Base-by-base conservation (phyloP, 2,797 vertebrate species). In the Siniperca obscura region DNA sequence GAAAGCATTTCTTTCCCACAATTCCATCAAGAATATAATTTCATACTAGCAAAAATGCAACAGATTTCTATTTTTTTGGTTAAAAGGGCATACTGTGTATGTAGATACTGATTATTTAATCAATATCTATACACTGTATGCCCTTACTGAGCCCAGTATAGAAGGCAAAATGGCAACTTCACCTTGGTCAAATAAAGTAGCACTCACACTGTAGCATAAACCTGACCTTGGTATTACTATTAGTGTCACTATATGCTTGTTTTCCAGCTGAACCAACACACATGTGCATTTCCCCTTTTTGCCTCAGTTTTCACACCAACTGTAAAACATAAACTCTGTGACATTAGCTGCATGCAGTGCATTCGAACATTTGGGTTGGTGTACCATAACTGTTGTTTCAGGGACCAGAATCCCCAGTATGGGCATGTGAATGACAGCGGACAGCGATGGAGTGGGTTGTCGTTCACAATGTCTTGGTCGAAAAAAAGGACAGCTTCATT, bases 1-100 rank as follows among this genome's bases (percentile, higher is more conserved):
- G 67, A 76, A 83, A 60, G 38, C n/a, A 78, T 85, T 87, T 74
- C 57, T 81, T 84, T 30, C 27, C 8, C 57, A 82, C 57, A 44
- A 76, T 80, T 88, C 80, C 65, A 76, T 60, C 74, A 69, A 66
- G 38, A 81, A 34, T 64, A 36, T 59, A 13, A 70, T 79, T 87
- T 64, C 9, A 64, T 27, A 50, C 14, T 44, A 67, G 60, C 7
- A 57, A 68, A 74, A 69, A 70, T 52, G n/a, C 38, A 75, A 38
- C 56, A 67, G 9, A 77, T 40, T 48, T 70, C 2, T 3, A 3
- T 1, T 27, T 34, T 67, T 64, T 25, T 42, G 2, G 1, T 52
- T 34, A 7, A 27, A 56, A 30, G 30, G 30, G 30, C 30, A 30
- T 30, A 30, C 30, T 30, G 30, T 30, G 30, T 30, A 30, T 30